Evolutionary conservation across 2,888 invertebrate species (phyloP), one percentile per base, ranked within the genome.

Genomic region (Xestia ashworthii): DNA sequence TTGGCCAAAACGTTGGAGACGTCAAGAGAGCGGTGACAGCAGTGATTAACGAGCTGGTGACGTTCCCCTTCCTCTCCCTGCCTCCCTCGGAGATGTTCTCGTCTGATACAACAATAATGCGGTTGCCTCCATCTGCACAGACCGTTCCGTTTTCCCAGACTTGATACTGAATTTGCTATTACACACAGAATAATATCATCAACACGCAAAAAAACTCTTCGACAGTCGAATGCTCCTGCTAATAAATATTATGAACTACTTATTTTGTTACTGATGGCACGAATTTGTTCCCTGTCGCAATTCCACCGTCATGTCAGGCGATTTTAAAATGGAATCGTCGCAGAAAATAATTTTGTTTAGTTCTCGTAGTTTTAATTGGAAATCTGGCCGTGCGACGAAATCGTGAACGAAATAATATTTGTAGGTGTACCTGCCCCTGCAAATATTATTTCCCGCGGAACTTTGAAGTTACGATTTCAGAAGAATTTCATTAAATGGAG

Each of bases 21-120:
- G 92, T 94, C 93, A 94, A 90, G 83, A 94, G 95, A 93, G 89
- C 88, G 92, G 86, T 92, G 95, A 94, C 95, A 87, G 88, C 82
- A 77, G 91, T 95, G 95, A 96, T 95, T 94, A 94, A 96, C 93
- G 95, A 95, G 90, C 90, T 89, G 90, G 89, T 92, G 93, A 91
- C 89, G 89, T 91, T 85, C 83, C 81, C 85, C 87, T 76, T 85
- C 84, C 87, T 78, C 80, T 81, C 78, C 85, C 74, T 76, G 81
- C 86, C 76, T 76, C 80, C 81, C 76, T 76, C 58, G 62, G 68
- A 72, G 76, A 80, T 78, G 78, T 76, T 74, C 81, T 80, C 64
- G 77, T 78, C 74, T 53, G 79, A 86, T 73, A 83, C 76, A 74
- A 82, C 87, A 87, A 87, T 74, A 85, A 87, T 71, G 78, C 58